Percentiles rank a stretch among this genome's conserved stretches.
phyloP scores from a whole-genome alignment of 2,113 vertebrate species.

The Pseudopipra pipra region DNA sequence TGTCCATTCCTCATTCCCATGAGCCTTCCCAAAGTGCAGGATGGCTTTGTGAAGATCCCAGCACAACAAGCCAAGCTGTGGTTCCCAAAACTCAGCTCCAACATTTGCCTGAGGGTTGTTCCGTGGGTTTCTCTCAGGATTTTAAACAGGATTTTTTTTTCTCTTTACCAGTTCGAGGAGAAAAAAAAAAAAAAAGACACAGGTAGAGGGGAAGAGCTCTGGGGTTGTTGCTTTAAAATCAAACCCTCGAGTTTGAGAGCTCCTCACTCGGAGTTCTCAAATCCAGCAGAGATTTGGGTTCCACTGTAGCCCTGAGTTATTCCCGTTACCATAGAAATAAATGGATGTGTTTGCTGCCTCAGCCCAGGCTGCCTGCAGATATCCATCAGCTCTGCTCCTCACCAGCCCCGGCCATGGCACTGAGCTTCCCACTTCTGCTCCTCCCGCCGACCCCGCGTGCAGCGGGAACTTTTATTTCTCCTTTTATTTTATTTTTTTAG shows the following conservation, averaged over 20 bases:
- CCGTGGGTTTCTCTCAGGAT: background rate
- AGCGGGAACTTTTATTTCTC: background rate
- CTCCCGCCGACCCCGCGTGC: background rate
- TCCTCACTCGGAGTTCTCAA: background rate
- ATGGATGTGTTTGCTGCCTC: background rate
- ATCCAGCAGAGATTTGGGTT: background rate
- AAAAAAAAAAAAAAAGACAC: too few species aligned
- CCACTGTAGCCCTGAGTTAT: background rate
- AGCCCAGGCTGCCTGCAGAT: background rate
- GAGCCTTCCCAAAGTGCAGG: background rate
- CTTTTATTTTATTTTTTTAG: background rate
- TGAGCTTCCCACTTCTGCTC: background rate
- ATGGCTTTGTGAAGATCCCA: background rate
- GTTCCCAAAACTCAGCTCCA: background rate
- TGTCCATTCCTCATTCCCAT: background rate
- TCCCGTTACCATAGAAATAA: constrained; percentile 43
- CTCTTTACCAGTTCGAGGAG: background rate
- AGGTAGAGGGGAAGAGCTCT: background rate
- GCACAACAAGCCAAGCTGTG: fast-evolving
- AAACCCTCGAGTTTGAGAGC: background rate
- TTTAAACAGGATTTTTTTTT: background rate
- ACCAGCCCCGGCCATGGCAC: fast-evolving
- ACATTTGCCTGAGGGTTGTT: background rate
- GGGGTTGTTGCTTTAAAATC: background rate
- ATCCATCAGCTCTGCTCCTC: background rate